These are phyloP conservation scores for Meliscaeva auricollis DNA, from an alignment of 2,888 invertebrate genomes.

Conservation along the genomic window DNA sequence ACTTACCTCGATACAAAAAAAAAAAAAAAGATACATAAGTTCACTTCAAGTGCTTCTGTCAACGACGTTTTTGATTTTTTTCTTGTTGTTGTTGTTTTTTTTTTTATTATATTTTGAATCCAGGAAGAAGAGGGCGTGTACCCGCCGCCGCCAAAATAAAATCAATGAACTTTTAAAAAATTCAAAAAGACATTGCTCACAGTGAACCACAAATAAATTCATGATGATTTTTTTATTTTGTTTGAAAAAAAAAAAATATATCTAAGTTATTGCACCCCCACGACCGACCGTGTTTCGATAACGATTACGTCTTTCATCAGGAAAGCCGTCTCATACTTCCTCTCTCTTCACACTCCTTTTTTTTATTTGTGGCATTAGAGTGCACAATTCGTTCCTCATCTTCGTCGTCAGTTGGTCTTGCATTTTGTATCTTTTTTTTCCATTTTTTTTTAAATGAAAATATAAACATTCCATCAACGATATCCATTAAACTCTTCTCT, in stretches of 20 bases:
- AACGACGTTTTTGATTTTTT: constrained; percentile 22
- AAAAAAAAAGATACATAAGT: constrained; percentile 2
- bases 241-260: too few relatives aligned
- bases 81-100: not conserved
- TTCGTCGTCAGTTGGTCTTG: constrained; percentile 40
- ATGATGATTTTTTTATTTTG: constrained; percentile 9
- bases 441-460: constrained; percentile 25
- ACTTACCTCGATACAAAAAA: constrained; percentile 23
- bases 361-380: not conserved
- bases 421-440: constrained; percentile 22
- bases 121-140: constrained; percentile 16
- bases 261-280: constrained; percentile 35
- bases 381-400: constrained; percentile 9
- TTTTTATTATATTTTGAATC: constrained; percentile 4
- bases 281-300: constrained; percentile 32
- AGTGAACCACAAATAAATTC: not conserved
- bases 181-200: constrained; percentile 24
- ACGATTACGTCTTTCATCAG: constrained; percentile 36
- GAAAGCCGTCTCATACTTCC: too few relatives aligned
- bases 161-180: constrained; percentile 55
- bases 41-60: constrained; percentile 48
- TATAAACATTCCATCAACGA: constrained; percentile 63
- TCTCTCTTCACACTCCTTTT: not conserved
- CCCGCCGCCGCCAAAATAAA: constrained; percentile 12
- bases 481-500: constrained; percentile 55